Evolutionary conservation across 2,888 invertebrate species (phyloP).

Genomic region (Cerastoderma edule): DNA sequence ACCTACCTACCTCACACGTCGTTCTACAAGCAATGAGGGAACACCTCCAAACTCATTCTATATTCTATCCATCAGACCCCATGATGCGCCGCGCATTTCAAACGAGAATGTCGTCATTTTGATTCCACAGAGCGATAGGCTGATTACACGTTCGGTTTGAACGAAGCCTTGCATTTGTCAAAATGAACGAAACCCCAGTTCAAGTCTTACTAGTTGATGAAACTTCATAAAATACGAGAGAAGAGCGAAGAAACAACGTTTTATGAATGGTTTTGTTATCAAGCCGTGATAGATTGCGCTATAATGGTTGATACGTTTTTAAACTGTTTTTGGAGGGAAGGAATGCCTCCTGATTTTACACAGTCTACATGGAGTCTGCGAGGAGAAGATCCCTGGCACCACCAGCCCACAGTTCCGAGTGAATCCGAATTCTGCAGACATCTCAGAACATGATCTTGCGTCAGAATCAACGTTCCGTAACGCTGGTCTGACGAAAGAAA

Average conservation of each 20-base stretch:
- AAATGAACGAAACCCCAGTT: no score
- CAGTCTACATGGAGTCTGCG: constrained; percentile 55
- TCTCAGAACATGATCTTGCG: constrained; percentile 48
- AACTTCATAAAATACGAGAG: not conserved
- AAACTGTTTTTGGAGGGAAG: constrained; percentile 52
- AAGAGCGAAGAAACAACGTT: not conserved
- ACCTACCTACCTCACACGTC: no score
- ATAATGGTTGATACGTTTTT: constrained; percentile 53
- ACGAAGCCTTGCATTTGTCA: no score
- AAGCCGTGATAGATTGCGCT: constrained; percentile 46
- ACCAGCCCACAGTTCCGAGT: constrained; percentile 25
- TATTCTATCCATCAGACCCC: no score
- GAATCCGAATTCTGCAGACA: constrained; percentile 34
- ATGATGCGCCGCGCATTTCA: no score
- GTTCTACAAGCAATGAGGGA: no score
- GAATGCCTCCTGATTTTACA: constrained; percentile 37
- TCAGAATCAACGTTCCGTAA: constrained; percentile 53
- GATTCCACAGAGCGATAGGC: no score
- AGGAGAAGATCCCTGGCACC: constrained; percentile 33
- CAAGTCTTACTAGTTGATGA: no score
- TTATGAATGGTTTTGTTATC: constrained; percentile 29
- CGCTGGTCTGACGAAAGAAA: constrained; percentile 51
- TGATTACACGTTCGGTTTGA: no score
- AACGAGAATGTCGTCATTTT: no score
- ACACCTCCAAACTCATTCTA: no score